Evolutionary conservation across 1,140 invertebrate species (phyloP).

Genomic region (Cherax destructor): DNA sequence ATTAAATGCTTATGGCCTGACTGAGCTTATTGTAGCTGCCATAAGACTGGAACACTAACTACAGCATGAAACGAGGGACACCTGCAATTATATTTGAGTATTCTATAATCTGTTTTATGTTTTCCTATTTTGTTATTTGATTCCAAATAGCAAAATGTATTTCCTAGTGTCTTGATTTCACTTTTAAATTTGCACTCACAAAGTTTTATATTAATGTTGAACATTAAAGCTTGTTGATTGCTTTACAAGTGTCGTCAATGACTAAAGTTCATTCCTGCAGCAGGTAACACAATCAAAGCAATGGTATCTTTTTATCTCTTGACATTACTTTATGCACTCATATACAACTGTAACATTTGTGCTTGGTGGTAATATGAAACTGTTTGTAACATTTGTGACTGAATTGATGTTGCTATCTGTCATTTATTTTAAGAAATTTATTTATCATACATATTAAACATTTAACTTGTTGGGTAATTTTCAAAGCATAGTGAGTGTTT

Average conservation of each 20-base stretch:
- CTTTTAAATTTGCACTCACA: neutral
- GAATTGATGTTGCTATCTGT: neutral
- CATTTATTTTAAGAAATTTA: neutral
- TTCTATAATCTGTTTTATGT: too few species aligned
- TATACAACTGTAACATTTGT: neutral
- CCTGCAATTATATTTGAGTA: too few species aligned
- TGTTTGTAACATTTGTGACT: neutral
- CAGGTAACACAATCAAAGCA: neutral
- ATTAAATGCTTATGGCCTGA: too few species aligned
- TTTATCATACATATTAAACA: neutral
- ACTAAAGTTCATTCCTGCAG: neutral
- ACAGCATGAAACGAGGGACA: too few species aligned
- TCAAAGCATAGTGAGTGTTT: neutral
- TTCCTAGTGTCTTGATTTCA: too few species aligned
- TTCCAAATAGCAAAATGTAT: too few species aligned
- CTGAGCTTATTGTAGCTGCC: too few species aligned
- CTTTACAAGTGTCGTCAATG: neutral
- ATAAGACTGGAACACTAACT: too few species aligned
- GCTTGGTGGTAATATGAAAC: too few species aligned
- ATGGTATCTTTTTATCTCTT: neutral
- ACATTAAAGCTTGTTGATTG: neutral
- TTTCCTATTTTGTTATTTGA: too few species aligned
- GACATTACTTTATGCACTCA: neutral
- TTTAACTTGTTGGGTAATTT: neutral
- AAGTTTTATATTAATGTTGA: neutral